Evolutionary conservation across 2,888 invertebrate genomes (phyloP).

Genomic region (Spodoptera picta): DNA sequence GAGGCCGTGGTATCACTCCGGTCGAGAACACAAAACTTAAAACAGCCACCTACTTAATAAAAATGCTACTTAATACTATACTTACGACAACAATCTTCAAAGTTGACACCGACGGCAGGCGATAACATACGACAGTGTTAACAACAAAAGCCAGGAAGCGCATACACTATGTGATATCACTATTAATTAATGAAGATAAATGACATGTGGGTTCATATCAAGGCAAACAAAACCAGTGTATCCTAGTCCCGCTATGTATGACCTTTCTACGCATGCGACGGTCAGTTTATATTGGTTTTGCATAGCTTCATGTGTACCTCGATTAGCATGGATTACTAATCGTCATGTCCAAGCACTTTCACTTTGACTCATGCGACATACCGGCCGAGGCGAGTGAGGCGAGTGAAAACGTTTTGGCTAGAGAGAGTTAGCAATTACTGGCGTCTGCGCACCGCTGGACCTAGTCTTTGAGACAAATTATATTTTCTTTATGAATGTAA

Average conservation of each 20-base stretch:
- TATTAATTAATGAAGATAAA: constrained; percentile 55
- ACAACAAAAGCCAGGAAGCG: background rate
- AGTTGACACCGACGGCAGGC: too few relatives aligned
- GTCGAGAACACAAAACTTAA: too few relatives aligned
- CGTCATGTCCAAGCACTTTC: constrained; percentile 63
- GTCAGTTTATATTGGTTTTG: too few relatives aligned
- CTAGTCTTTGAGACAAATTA: constrained; percentile 15
- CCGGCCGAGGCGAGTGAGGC: constrained; percentile 45
- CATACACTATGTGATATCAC: constrained; percentile 35
- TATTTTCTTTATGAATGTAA: background rate
- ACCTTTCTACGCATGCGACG: too few relatives aligned
- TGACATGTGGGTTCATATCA: constrained; percentile 43
- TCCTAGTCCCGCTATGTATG: too few relatives aligned
- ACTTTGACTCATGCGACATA: constrained; percentile 61
- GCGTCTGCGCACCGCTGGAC: constrained; percentile 26
- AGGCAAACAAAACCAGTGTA: too few relatives aligned
- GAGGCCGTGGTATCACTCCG: too few relatives aligned
- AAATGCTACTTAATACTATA: too few relatives aligned
- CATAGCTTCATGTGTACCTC: constrained; percentile 3
- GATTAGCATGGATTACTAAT: constrained; percentile 44
- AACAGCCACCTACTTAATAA: too few relatives aligned
- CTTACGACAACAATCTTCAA: too few relatives aligned
- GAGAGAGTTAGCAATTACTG: constrained; percentile 61
- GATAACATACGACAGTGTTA: too few relatives aligned
- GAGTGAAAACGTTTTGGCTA: constrained; percentile 53